Conservation (phyloP, 64 coral and sea anemone genomes). For the Platygyra sinensis region DNA sequence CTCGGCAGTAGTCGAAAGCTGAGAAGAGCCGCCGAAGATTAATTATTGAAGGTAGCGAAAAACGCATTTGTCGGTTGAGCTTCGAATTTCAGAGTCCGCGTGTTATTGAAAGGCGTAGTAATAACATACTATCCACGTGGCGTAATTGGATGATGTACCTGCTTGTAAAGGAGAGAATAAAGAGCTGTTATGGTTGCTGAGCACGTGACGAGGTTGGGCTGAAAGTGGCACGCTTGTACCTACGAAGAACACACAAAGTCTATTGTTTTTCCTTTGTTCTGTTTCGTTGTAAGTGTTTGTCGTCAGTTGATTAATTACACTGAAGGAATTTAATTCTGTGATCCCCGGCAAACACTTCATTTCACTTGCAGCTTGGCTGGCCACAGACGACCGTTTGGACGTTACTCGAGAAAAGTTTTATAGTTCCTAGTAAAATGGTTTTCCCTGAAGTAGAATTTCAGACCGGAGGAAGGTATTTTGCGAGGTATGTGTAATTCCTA, state of each 20-base stretch:
- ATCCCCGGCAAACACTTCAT: not conserved
- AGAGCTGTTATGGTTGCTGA: constrained; percentile 14
- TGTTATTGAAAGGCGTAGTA: not conserved
- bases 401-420: not conserved
- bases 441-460: constrained; percentile 29
- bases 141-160: not conserved
- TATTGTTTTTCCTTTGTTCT: constrained; percentile 40
- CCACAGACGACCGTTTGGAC: not conserved
- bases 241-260: not conserved
- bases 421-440: constrained; percentile 2
- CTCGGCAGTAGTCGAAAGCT: too few relatives aligned
- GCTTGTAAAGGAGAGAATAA: not conserved
- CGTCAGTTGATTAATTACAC: not conserved
- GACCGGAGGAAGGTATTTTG: not conserved
- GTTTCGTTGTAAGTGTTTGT: not conserved
- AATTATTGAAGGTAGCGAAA: too few relatives aligned
- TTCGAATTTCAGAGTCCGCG: too few relatives aligned
- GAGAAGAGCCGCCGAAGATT: too few relatives aligned
- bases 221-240: constrained; percentile 34
- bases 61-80: too few relatives aligned
- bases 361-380: not conserved
- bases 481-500: not conserved
- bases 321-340: constrained; percentile 33
- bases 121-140: constrained; percentile 4
- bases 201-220: constrained; percentile 10